Evolutionary conservation across 2,113 vertebrate genomes (phyloP).

Genomic region (Pleuronectes platessa): DNA sequence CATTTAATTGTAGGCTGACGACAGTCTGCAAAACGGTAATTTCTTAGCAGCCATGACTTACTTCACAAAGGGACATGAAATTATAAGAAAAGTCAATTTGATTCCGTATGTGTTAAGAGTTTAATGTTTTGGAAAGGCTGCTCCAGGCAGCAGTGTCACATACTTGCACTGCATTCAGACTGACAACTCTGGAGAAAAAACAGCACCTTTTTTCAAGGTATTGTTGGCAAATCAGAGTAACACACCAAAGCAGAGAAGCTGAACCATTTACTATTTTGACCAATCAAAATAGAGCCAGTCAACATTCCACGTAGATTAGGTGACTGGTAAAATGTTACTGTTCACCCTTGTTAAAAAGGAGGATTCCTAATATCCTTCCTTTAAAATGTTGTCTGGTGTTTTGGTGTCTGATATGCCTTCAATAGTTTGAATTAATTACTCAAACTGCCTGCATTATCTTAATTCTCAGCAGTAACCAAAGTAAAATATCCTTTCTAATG

Average conservation of each 20-base stretch:
- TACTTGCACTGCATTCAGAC: constrained; percentile 1
- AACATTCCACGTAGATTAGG: background rate
- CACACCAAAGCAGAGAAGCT: too few relatives aligned
- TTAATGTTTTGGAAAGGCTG: background rate
- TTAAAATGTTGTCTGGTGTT: background rate
- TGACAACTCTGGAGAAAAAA: background rate
- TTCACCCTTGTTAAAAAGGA: background rate
- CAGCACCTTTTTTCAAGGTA: background rate
- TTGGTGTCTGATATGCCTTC: background rate
- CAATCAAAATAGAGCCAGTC: background rate
- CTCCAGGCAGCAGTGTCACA: background rate
- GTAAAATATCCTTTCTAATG: background rate
- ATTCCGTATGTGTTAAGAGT: background rate
- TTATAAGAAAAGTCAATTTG: background rate
- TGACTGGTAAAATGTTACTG: background rate
- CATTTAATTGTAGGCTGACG: background rate
- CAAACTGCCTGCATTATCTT: background rate
- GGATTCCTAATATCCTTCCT: too few relatives aligned
- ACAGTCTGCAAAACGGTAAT: background rate
- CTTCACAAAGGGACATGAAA: background rate
- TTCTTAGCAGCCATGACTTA: background rate
- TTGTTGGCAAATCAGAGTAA: background rate
- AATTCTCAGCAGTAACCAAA: background rate
- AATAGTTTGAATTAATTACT: background rate
- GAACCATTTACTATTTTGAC: background rate